phyloP scores from a whole-genome alignment of 2,888 invertebrate species.

The Thumatha senex region DNA sequence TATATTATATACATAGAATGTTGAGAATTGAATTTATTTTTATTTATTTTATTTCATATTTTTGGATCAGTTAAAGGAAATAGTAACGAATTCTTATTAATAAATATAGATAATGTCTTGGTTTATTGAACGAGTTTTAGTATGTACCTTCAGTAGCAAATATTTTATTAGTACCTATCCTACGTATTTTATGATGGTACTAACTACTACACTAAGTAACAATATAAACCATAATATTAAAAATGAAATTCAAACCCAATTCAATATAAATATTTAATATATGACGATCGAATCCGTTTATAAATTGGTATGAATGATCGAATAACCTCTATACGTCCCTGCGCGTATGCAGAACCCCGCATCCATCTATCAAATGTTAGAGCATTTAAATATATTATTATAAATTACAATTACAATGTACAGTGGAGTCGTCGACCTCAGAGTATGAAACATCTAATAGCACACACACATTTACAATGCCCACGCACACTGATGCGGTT shows the following conservation, averaged over 20 bases:
- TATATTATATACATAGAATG: no score
- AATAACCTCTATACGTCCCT: constrained; percentile 22
- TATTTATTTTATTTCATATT: no score
- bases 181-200: background rate
- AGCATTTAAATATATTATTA: constrained; percentile 78
- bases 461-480: constrained; percentile 45
- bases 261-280: background rate
- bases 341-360: constrained; percentile 48
- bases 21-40: no score
- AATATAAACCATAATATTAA: background rate
- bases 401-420: constrained; percentile 74
- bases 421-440: constrained; percentile 65
- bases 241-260: background rate
- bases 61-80: no score
- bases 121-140: no score
- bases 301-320: constrained; percentile 20
- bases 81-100: no score
- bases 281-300: constrained; percentile 8
- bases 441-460: constrained; percentile 53
- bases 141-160: no score
- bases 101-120: no score
- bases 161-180: no score
- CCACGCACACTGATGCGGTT: constrained; percentile 34
- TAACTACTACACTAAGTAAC: background rate
- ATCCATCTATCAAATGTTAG: constrained; percentile 66